Evolutionary conservation across 37 sponge, comb jelly and placozoan genomes (phyloP), one percentile per base, ranked within the genome.

Genomic region (Oscarella lobularis): DNA sequence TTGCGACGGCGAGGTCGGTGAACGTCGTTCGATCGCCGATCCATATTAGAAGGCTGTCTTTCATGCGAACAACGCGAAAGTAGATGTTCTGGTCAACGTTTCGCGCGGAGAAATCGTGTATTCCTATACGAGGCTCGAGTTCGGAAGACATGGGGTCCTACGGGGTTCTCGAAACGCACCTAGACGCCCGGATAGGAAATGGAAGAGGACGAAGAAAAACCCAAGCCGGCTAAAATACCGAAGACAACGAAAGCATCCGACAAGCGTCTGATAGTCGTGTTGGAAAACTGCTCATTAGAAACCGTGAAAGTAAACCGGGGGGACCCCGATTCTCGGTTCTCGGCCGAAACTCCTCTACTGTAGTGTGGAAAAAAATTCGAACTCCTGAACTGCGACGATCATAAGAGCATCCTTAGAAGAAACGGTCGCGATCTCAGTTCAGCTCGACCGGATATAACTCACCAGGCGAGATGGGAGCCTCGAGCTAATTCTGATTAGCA

Each of bases 381-480:
- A 38, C 77, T 98, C 31, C 74, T 94, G 66, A 91, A 85, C 37
- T 77, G 85, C 77, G 99, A 98, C 66, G 78, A 84, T 9, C 95
- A 98, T 77, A 84, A 88, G 71, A 31, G 67, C 0, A 34, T 82
- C 66, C 66, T 93, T 71, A 66, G 73, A 38, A 90, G 93, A 39
- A 75, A 83, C 39, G 91, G 91, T 2, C 74, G 85, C 36, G 95
- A 88, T 34, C 80, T 83, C 6, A 77, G 89, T 0, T 78, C 81
- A n/a, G 81, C 87, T 6, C 80, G 99, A 14, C 99, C 99, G 2
- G 99, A 98, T 48, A 98, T 98, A 36, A 79, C 92, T 31, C 99
- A 98, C 41, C 99, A 84, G 81, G 84, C n/a, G 35, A 9, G 14
- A 9, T 20, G 20, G 9, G 35, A 70, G 20, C 60, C 9, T 27